phyloP scores from a whole-genome alignment of 2,888 invertebrate genomes.

The Coelogynopora nodosa region DNA sequence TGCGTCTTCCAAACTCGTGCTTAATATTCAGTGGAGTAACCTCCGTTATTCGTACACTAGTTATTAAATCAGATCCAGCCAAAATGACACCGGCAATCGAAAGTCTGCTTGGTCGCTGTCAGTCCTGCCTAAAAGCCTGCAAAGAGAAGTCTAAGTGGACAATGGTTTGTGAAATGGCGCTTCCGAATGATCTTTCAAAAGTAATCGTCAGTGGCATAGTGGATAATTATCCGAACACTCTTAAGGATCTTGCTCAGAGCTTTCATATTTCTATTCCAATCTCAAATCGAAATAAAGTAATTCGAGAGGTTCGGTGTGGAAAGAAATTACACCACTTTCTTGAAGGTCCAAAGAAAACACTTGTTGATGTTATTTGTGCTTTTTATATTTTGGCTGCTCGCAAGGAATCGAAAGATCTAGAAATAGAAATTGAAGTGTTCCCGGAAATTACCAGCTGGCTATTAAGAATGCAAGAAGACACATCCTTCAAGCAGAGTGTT shows the following conservation, averaged over 20 bases:
- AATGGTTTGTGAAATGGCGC: conserved; percentile 40
- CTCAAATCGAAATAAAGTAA: conserved; percentile 11
- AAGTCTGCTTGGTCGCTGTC: conserved; percentile 24
- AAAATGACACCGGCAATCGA: not conserved
- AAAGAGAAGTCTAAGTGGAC: conserved; percentile 44
- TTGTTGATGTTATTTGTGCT: conserved; percentile 16
- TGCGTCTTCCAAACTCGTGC: not conserved
- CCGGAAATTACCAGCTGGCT: conserved; percentile 6
- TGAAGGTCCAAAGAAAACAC: conserved; percentile 36
- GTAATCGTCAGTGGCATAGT: not conserved
- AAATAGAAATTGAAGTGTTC: not conserved
- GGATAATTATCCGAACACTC: not conserved
- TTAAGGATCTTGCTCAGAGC: not conserved
- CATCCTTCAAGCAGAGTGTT: not conserved
- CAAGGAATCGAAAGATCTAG: not conserved
- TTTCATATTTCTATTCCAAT: conserved; percentile 6
- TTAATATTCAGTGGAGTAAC: not conserved
- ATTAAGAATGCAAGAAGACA: conserved; percentile 1
- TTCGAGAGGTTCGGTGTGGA: not conserved
- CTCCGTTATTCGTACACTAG: not conserved
- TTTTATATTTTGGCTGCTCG: conserved; percentile 19
- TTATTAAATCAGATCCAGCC: not conserved
- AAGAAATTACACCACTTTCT: conserved; percentile 15
- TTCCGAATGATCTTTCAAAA: conserved; percentile 19
- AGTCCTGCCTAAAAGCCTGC: conserved; percentile 43